Base-by-base conservation (phyloP, 2,888 invertebrate species). In the Seira ritae region DNA sequence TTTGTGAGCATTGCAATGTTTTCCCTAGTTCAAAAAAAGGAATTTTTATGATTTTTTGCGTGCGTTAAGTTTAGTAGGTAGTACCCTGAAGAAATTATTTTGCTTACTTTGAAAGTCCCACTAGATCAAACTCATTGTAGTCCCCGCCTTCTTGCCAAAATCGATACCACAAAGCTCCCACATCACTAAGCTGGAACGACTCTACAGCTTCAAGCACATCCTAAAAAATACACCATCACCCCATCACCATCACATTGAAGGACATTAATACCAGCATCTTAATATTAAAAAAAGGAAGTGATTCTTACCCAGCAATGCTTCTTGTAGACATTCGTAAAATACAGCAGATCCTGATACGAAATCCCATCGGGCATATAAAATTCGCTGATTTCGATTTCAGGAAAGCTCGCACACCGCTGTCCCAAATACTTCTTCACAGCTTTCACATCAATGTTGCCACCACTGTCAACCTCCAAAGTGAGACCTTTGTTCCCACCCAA, bases 351-450 rank as follows among this genome's bases (percentile, higher is more conserved):
- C 20, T 80, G 74, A 37, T 69, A 69, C 6, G 80, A 68, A 12
- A 80, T 71, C 31, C 74, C 80, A 46, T 73, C 80, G 17, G 73
- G 68, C 3, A 68, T 31, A 55, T 74, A 80, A 10, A 74, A 65
- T 15, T 74, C 69, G 15, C 68, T 68, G 19, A 80, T 60, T 10
- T 65, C 73, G 60, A 80, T 74, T n/a, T 74, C 74, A 0, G 80
- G 80, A 24, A 80, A 80, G 6, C 24, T 10, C 1, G 73, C 20
- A 15, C 55, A 65, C 23, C 74, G 24, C 0, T 37, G 22, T 0
- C 80, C 80, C n/a, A 80, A 65, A 19, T 80, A 80, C 37, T 80
- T 80, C 50, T 79, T 80, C 0, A 80, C 80, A 17, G 73, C 73
- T 24, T 69, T 80, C 23, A 55, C 68, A 10, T 80, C 80, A 42